Conservation (phyloP, 2,888 invertebrate species). For the Schizotus pectinicornis region DNA sequence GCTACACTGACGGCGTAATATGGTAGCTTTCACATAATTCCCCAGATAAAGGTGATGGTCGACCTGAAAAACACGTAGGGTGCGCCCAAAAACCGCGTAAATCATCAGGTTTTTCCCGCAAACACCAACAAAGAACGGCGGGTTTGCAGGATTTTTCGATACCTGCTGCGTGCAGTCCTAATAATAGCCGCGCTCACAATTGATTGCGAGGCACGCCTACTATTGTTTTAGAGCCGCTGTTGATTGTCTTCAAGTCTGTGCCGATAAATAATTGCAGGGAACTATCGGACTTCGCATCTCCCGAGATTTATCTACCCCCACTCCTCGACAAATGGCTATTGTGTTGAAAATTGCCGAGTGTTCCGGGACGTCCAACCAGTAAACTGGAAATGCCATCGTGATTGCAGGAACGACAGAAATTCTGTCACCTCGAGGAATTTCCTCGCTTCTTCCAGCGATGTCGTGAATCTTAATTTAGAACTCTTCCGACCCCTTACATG, state of each 20-base stretch:
- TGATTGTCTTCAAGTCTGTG: slow-evolving; percentile 56
- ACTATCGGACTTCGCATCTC: slow-evolving; percentile 52
- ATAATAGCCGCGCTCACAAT: slow-evolving; percentile 57
- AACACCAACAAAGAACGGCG: not conserved
- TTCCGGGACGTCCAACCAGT: too few relatives aligned
- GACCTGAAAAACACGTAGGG: not conserved
- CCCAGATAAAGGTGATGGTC: slow-evolving; percentile 14
- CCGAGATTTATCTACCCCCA: slow-evolving; percentile 51
- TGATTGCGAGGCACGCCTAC: slow-evolving; percentile 57
- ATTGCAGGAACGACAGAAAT: too few relatives aligned
- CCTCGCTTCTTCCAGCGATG: too few relatives aligned
- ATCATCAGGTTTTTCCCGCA: slow-evolving; percentile 11
- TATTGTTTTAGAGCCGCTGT: slow-evolving; percentile 58
- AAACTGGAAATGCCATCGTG: too few relatives aligned
- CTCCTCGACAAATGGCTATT: slow-evolving; percentile 45
- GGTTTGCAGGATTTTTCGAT: not conserved
- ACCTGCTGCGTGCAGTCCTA: slow-evolving; percentile 38
- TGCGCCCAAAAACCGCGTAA: slow-evolving; percentile 12
- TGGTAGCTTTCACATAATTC: slow-evolving; percentile 55
- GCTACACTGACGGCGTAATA: slow-evolving; percentile 55
- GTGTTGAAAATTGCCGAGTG: slow-evolving; percentile 34
- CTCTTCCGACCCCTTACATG: too few relatives aligned
- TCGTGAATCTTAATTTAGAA: too few relatives aligned
- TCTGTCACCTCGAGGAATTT: too few relatives aligned
- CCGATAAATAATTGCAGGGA: slow-evolving; percentile 54